Conservation (phyloP, 2,888 invertebrate genomes). For the Spisula solida region DNA sequence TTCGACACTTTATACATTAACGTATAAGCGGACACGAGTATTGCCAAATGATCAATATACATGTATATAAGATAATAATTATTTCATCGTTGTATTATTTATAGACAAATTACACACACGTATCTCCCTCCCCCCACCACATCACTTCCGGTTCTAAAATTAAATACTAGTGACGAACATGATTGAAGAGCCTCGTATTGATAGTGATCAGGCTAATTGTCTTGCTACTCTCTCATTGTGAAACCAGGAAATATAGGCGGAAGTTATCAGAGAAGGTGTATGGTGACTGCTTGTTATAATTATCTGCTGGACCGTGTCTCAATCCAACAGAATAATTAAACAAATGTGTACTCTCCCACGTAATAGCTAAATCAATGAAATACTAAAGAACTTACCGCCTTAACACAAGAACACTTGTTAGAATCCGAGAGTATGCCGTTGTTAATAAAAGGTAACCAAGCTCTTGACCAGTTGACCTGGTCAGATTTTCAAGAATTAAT, state of each 20-base stretch:
- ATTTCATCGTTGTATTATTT: not conserved
- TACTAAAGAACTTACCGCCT: too few relatives aligned
- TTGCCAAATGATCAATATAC: not conserved
- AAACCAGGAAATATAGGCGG: conserved; percentile 45
- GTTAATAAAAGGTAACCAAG: too few relatives aligned
- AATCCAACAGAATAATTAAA: conserved; percentile 33
- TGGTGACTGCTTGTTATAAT: not conserved
- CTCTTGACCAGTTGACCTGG: too few relatives aligned
- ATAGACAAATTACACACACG: not conserved
- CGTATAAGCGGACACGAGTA: not conserved
- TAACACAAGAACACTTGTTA: too few relatives aligned
- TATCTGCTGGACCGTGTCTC: conserved; percentile 38
- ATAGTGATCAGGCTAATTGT: conserved; percentile 34
- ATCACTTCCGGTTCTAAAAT: not conserved
- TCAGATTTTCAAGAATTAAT: too few relatives aligned
- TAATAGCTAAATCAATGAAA: not conserved
- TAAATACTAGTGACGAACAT: not conserved
- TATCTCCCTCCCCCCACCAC: not conserved
- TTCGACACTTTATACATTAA: not conserved
- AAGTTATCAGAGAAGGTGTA: conserved; percentile 11
- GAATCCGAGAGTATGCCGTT: too few relatives aligned
- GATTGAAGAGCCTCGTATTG: conserved; percentile 40
- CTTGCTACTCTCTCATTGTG: conserved; percentile 25
- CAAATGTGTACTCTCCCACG: conserved; percentile 24
- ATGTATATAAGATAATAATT: not conserved